Conservation (phyloP, 1,140 invertebrate species). For the Drosophila repletoides region DNA sequence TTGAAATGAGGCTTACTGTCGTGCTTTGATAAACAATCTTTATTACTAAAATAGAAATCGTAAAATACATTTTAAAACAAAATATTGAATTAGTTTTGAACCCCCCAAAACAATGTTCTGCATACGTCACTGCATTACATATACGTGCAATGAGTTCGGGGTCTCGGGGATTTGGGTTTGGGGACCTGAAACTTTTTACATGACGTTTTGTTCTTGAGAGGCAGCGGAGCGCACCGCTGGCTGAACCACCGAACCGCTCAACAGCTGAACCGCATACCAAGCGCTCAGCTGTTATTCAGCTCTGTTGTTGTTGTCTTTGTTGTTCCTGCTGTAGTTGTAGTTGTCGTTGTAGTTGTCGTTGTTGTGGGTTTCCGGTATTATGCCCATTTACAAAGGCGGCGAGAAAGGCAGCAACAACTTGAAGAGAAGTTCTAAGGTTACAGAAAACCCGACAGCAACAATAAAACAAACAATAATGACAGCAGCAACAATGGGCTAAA, state of each 20-base stretch:
- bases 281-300: constrained; percentile 22
- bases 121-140: too few relatives aligned
- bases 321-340: constrained; percentile 30
- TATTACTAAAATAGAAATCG: too few relatives aligned
- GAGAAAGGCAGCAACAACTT: constrained; percentile 62
- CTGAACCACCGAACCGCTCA: constrained; percentile 57
- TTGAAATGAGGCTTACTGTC: too few relatives aligned
- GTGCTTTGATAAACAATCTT: too few relatives aligned
- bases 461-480: constrained; percentile 66
- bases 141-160: not conserved
- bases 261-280: constrained; percentile 61
- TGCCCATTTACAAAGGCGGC: constrained; percentile 68
- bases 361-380: constrained; percentile 75
- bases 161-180: constrained; percentile 2
- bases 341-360: constrained; percentile 46
- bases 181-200: constrained; percentile 33
- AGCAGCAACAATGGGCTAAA: constrained; percentile 5
- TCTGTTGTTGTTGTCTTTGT: constrained; percentile 45
- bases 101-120: too few relatives aligned
- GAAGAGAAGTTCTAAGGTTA: constrained; percentile 76
- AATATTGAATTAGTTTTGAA: too few relatives aligned
- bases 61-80: too few relatives aligned
- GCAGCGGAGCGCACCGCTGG: constrained; percentile 55
- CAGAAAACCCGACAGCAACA: constrained; percentile 40
- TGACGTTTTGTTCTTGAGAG: constrained; percentile 63